phyloP scores from a whole-genome alignment of 2,797 vertebrate species.

The Siniperca scherzeri region DNA sequence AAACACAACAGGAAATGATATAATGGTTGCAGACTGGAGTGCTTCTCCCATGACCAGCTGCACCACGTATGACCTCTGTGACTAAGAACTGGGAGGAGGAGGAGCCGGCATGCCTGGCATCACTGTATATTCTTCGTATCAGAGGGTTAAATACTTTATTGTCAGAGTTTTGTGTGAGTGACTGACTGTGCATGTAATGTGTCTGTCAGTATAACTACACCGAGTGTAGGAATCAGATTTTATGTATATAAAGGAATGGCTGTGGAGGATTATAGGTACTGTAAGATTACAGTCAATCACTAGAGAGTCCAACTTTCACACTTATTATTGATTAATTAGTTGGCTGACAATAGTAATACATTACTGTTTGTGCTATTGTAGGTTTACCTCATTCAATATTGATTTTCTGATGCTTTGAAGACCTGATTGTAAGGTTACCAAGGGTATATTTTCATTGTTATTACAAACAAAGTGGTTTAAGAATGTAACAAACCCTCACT shows the following conservation, averaged over 20 bases:
- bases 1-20: constrained; percentile 90
- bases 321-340: background rate
- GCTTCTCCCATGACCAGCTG: constrained; percentile 85
- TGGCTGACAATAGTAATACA: background rate
- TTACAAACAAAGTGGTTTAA: background rate
- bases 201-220: background rate
- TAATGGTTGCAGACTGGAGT: constrained; percentile 82
- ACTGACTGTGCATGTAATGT: constrained; percentile 16
- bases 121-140: constrained; percentile 24
- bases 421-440: too few relatives aligned
- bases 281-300: background rate
- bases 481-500: background rate
- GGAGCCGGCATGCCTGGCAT: constrained; percentile 61
- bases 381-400: background rate
- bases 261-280: background rate
- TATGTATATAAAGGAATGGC: constrained; percentile 7
- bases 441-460: too few relatives aligned
- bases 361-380: background rate
- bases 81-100: constrained; percentile 65
- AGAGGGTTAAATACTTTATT: constrained; percentile 21
- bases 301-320: background rate
- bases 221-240: background rate
- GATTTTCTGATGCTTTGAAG: background rate
- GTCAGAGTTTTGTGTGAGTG: constrained; percentile 10
- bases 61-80: constrained; percentile 81